A percentile compares a stretch with the other conserved stretches of the same genome.
phyloP scores from a whole-genome alignment of 2,113 vertebrate species.

The Peucedramus taeniatus region DNA sequence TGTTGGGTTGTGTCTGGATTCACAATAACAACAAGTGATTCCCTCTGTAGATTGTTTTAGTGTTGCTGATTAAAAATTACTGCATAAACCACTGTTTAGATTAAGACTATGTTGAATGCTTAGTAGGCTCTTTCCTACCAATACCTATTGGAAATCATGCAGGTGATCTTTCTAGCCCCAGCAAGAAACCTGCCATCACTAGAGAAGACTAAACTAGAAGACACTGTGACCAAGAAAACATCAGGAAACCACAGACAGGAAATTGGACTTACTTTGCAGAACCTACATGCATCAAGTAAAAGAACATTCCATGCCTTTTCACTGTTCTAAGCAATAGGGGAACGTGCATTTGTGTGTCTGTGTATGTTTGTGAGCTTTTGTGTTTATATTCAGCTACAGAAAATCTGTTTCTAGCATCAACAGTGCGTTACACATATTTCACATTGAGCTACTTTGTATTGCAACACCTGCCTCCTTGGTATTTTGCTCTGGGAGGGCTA shows the following conservation, averaged over 20 bases:
- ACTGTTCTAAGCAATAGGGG: not conserved
- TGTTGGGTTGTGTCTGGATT: not conserved
- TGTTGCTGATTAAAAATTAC: not conserved
- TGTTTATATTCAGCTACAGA: not conserved
- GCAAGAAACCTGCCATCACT: not conserved
- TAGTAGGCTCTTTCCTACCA: not conserved
- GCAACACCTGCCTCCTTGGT: not conserved
- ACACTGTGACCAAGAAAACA: not conserved
- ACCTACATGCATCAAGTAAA: not conserved
- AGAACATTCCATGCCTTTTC: not conserved
- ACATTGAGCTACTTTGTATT: not conserved
- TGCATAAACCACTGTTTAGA: not conserved
- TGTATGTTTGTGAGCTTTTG: not conserved
- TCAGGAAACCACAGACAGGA: not conserved
- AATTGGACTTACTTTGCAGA: not conserved
- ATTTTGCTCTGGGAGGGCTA: not conserved
- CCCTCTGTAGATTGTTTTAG: not conserved
- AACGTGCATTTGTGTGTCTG: not conserved
- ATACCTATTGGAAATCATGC: not conserved
- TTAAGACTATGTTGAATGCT: not conserved
- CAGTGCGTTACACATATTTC: not conserved
- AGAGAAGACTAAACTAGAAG: not conserved
- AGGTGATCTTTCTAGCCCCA: not conserved
- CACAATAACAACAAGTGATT: not conserved
- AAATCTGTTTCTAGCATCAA: not conserved